Evolutionary conservation across 2,797 vertebrate genomes (phyloP), one percentile per base, ranked within the genome.

Genomic region (Oreortyx pictus): DNA sequence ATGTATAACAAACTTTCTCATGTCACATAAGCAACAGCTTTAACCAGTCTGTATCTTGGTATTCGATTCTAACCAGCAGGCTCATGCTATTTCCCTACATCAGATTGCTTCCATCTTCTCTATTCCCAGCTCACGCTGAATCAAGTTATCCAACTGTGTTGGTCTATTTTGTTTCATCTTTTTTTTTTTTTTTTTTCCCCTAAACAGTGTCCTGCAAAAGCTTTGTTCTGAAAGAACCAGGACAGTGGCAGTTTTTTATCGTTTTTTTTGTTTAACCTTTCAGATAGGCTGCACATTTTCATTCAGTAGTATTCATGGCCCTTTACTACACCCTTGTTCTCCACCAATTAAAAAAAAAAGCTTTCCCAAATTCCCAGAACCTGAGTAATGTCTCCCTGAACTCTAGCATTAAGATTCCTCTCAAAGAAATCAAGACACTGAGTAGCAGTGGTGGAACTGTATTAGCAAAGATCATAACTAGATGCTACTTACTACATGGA

Each of bases 401-500:
- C 8, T 4, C 10, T 6, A 39, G 39, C 80, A 15, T 11, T 23
- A 72, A 82, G 11, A 19, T 33, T 29, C 25, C 27, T 71, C 24
- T 3, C 25, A 35, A 2, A 73, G 82, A 66, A 87, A 66, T 43
- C 13, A 72, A 72, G 52, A 67, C 16, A 49, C 3, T 0, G 1
- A 66, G 3, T 16, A 62, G 52, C 35, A 85, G 61, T 44, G 4
- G 47, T 4, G 7, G 6, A 68, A 31, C 50, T 17, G 65, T 4
- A 87, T 24, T 3, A 64, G 29, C 33, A 82, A 73, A 61, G 49
- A 39, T 6, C 2, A 0, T 3, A 81, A 57, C 33, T 35, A 52
- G 18, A 9, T 25, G 11, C 8, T 35, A 15, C 24, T 61, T 72
- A 50, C 68, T 8, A 14, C 0, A 0, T 22, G 39, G n/a, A 87